Percentiles rank a stretch among this genome's conserved stretches.
phyloP scores from a whole-genome alignment of 2,113 vertebrate genomes.

The Nanorana parkeri region DNA sequence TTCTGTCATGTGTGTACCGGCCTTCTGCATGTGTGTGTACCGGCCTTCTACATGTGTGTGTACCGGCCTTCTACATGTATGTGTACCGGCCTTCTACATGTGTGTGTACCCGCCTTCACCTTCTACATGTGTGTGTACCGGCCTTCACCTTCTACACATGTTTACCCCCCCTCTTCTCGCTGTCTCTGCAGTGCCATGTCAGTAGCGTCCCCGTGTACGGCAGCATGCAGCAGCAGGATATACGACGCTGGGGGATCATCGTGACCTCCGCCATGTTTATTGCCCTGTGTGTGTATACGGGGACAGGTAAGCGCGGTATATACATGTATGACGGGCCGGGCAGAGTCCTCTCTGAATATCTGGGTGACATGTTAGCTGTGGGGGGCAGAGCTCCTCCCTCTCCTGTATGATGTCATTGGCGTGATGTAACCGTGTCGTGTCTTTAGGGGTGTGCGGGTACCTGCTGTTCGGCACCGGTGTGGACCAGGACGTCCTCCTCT shows the following conservation, averaged over 20 bases:
- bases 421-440: not conserved
- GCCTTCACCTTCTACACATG: not conserved
- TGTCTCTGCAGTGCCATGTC: conserved; percentile 85
- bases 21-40: too few relatives aligned
- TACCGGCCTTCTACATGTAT: too few relatives aligned
- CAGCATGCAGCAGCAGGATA: conserved; percentile 86
- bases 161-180: fast-evolving
- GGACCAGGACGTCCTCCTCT: conserved; percentile 91
- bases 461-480: conserved; percentile 88
- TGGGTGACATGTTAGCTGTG: not conserved
- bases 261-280: conserved; percentile 91
- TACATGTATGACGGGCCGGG: too few relatives aligned
- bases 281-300: conserved; percentile 93
- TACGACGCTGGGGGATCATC: conserved; percentile 88
- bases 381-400: not conserved
- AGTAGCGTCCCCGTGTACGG: conserved; percentile 95
- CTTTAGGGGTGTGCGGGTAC: conserved; percentile 91
- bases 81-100: too few relatives aligned
- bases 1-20: not conserved
- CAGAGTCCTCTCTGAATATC: not conserved
- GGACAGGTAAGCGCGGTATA: conserved; percentile 79
- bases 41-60: not conserved
- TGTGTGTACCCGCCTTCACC: too few relatives aligned
- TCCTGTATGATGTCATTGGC: not conserved
- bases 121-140: not conserved